Base-by-base conservation (phyloP, 2,888 invertebrate species). In the Adelognathus sp. region DNA sequence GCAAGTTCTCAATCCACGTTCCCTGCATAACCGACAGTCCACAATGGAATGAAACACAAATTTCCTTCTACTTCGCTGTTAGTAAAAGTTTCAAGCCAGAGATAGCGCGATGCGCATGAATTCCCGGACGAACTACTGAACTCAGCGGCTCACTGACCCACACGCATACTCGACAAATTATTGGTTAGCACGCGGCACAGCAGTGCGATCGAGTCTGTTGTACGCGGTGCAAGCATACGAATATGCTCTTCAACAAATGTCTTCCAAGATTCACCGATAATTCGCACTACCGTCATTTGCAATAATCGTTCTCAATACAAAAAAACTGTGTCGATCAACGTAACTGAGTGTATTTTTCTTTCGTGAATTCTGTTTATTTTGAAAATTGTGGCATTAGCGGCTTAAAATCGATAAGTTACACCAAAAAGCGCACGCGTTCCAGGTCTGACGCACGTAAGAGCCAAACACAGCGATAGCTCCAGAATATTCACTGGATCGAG, bases 351-450 rank as follows among this genome's bases (percentile, higher is more conserved):
- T n/a, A n/a, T n/a, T n/a, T n/a, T n/a, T n/a, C 2, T 52, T 41
- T 18, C 52, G 16, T 18, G 14, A 33, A 31, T 33, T 61, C 29
- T 24, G 27, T 41, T 31, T 39, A 60, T 58, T 60, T 72, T 18
- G 24, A 29, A 46, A 39, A 61, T 52, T 24, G 46, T 67, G 36
- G 33, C 33, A 72, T 66, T 54, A 24, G 61, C 46, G 44, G 61
- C 67, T 56, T 44, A 54, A 73, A 77, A 77, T 77, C 77, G 77
- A 77, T 77, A 76, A 50, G 24, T 33, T 39, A 67, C 41, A 33
- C 63, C 33, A 77, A 72, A 77, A 67, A 73, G 77, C 71, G 76
- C 76, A 76, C 76, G 76, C 76, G 76, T 76, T 76, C 64, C 76
- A 70, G 39, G 56, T 69, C 58, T 76, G 76, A 76, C 70, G 73